Evolutionary conservation across 2,113 vertebrate species (phyloP).

Genomic region (Shinisaurus crocodilurus): DNA sequence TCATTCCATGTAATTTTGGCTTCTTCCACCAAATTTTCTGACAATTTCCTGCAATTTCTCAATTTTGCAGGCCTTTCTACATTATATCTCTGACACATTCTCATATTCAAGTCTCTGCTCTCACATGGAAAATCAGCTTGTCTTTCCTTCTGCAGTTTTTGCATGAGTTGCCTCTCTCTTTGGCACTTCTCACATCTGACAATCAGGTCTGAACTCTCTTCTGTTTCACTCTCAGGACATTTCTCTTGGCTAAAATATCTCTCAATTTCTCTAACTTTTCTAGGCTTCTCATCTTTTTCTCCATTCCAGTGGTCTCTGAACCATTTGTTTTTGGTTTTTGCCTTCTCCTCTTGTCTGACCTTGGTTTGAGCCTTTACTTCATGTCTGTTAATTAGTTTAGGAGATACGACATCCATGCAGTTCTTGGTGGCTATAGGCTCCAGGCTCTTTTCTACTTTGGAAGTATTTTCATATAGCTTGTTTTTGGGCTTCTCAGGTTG

Average conservation of each 20-base stretch:
- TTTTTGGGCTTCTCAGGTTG: conserved; percentile 78
- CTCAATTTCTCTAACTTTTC: conserved; percentile 52
- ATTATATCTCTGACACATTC: neutral
- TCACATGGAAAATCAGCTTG: conserved; percentile 52
- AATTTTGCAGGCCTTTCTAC: conserved; percentile 67
- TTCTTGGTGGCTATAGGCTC: conserved; percentile 58
- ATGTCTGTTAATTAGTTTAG: conserved; percentile 42
- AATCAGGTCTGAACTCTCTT: conserved; percentile 59
- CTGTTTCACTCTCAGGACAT: conserved; percentile 61
- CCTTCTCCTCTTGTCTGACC: conserved; percentile 65
- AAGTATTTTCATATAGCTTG: conserved; percentile 74
- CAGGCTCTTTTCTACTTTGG: conserved; percentile 79
- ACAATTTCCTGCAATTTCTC: conserved; percentile 62
- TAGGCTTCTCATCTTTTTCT: conserved; percentile 56
- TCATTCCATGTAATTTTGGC: conserved; percentile 61
- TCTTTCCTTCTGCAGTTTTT: conserved; percentile 63
- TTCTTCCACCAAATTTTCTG: conserved; percentile 51
- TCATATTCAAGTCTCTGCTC: conserved; percentile 61
- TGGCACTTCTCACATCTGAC: conserved; percentile 76
- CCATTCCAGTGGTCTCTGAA: conserved; percentile 60
- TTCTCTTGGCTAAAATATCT: conserved; percentile 61
- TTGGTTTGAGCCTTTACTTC: conserved; percentile 64
- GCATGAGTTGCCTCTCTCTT: conserved; percentile 63
- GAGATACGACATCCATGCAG: neutral
- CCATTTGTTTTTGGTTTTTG: conserved; percentile 73